A percentile compares a stretch with the other conserved stretches of the same genome.
These are phyloP conservation scores for Lepidocyrtinus sp. DNA, from an alignment of 2,888 invertebrate genomes.

Conservation along the genomic window DNA sequence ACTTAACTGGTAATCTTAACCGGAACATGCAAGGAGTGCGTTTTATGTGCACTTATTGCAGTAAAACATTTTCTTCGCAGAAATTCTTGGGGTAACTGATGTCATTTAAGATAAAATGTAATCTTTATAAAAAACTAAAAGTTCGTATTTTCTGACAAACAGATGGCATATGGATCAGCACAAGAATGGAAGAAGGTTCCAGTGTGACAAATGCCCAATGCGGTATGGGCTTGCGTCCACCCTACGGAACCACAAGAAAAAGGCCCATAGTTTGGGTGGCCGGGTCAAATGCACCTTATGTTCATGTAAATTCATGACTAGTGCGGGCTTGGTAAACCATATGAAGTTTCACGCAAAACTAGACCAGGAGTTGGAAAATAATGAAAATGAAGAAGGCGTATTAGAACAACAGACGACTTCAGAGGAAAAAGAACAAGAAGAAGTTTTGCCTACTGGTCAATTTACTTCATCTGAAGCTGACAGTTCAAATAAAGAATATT, in stretches of 20 bases:
- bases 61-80: background rate
- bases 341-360: background rate
- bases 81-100: background rate
- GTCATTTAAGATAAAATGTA: background rate
- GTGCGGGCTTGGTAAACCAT: background rate
- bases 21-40: background rate
- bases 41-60: constrained; percentile 1
- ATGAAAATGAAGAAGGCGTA: too few species aligned
- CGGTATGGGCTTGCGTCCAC: background rate
- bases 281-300: background rate
- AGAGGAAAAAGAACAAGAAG: too few species aligned
- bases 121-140: background rate
- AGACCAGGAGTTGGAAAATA: too few species aligned
- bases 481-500: too few species aligned
- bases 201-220: background rate
- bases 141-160: too few species aligned
- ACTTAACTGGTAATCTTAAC: background rate
- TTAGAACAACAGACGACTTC: too few species aligned
- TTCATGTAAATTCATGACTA: background rate
- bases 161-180: background rate
- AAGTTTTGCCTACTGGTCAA: too few species aligned
- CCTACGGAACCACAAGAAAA: background rate
- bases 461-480: too few species aligned
- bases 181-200: background rate
- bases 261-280: background rate